Evolutionary conservation across 2,797 vertebrate species (phyloP).

Genomic region (Anas georgica): DNA sequence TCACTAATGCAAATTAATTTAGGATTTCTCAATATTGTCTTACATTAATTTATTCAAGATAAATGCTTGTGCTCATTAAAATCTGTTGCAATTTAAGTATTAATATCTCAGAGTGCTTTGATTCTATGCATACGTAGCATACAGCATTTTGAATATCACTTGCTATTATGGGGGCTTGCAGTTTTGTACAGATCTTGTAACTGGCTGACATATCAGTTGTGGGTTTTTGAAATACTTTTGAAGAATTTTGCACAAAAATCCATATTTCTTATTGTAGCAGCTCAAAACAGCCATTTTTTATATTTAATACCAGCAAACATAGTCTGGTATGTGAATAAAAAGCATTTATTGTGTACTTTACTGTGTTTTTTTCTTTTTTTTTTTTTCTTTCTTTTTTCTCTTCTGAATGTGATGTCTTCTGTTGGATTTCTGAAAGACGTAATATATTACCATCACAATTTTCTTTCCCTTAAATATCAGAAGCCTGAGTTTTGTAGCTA

Average conservation of each 20-base stretch:
- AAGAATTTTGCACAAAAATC: not conserved
- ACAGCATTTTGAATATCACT: not conserved
- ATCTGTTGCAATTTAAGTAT: not conserved
- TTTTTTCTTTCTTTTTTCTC: too few relatives aligned
- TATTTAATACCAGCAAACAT: not conserved
- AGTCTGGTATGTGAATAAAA: conserved; percentile 34
- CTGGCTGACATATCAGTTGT: not conserved
- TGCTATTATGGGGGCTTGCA: not conserved
- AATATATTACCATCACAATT: not conserved
- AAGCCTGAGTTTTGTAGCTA: not conserved
- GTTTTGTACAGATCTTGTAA: not conserved
- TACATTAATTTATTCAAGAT: conserved; percentile 25
- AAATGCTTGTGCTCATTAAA: conserved; percentile 17
- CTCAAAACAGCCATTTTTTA: not conserved
- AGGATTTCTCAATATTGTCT: conserved; percentile 29
- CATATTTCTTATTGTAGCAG: not conserved
- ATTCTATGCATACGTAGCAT: not conserved
- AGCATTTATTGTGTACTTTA: not conserved
- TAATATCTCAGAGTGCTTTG: not conserved
- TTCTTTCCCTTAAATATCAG: not conserved
- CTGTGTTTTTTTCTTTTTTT: not conserved
- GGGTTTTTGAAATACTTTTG: not conserved
- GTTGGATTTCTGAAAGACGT: not conserved
- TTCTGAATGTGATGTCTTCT: not conserved
- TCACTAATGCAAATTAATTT: conserved; percentile 22